Conservation (phyloP, 1,140 invertebrate genomes). For the Procambarus clarkii region DNA sequence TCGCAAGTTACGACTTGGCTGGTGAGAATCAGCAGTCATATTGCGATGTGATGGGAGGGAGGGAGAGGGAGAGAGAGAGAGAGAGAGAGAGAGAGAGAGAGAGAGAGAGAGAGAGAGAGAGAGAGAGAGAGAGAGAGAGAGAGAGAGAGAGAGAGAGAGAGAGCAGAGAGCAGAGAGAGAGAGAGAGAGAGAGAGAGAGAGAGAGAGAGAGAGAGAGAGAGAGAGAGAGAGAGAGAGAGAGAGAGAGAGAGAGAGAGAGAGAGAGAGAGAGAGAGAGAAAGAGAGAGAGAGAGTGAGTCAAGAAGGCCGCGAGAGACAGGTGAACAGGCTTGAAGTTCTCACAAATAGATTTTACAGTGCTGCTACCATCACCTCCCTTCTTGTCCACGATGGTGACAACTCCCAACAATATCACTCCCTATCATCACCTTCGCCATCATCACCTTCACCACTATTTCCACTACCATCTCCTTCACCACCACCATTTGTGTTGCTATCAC, state of each 20-base stretch:
- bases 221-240: not conserved
- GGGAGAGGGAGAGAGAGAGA: not conserved
- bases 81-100: constrained; percentile 3
- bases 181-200: not conserved
- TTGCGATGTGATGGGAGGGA: not conserved
- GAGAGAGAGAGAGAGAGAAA: not conserved
- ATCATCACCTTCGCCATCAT: too few species aligned
- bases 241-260: too few species aligned
- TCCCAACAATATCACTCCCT: too few species aligned
- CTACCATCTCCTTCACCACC: too few species aligned
- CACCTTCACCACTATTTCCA: too few species aligned
- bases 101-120: constrained; percentile 41
- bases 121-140: constrained; percentile 39
- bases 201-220: not conserved
- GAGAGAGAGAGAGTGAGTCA: not conserved
- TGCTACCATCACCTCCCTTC: too few species aligned
- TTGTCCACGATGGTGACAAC: too few species aligned
- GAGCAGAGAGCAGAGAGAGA: not conserved
- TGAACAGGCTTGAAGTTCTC: too few species aligned
- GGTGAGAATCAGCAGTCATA: not conserved
- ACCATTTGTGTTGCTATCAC: too few species aligned
- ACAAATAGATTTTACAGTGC: too few species aligned
- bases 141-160: constrained; percentile 23
- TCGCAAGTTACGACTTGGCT: not conserved
- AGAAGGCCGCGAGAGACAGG: too few species aligned